Percentiles rank a stretch among this genome's conserved stretches.
These are phyloP conservation scores for Aegotheles bennettii DNA, from an alignment of 2,113 vertebrate species.

Conservation along the genomic window DNA sequence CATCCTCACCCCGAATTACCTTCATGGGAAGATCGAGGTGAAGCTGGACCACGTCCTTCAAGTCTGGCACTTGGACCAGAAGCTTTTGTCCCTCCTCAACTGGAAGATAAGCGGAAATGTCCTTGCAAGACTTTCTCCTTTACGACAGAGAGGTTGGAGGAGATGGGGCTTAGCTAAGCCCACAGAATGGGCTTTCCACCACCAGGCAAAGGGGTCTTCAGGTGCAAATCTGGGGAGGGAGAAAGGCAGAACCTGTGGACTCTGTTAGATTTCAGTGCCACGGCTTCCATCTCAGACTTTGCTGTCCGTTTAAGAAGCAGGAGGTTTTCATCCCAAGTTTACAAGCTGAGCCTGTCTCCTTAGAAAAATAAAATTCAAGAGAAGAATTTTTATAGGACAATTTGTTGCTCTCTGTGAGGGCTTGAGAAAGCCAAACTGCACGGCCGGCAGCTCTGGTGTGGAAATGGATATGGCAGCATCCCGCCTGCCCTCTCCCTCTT, in stretches of 20 bases:
- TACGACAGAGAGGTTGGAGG: not conserved
- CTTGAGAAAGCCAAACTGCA: not conserved
- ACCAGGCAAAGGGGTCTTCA: not conserved
- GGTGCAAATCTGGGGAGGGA: not conserved
- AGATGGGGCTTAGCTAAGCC: not conserved
- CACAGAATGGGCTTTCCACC: not conserved
- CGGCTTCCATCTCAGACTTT: not conserved
- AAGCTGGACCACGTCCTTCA: not conserved
- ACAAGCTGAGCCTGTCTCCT: not conserved
- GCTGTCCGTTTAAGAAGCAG: not conserved
- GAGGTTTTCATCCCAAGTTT: not conserved
- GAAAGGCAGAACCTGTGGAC: not conserved
- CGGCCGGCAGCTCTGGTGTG: not conserved
- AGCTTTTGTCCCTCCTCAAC: not conserved
- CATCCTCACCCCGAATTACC: not conserved
- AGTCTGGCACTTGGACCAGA: not conserved
- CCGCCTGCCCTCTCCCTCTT: not conserved
- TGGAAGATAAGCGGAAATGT: not conserved
- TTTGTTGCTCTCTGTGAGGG: slow-evolving; percentile 1
- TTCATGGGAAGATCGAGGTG: not conserved
- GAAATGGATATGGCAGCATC: not conserved
- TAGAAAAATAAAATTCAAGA: not conserved
- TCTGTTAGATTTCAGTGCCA: accelerated
- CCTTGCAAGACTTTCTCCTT: not conserved
- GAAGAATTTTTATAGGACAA: slow-evolving; percentile 6